Conservation (phyloP, 1,140 invertebrate genomes). For the Nasonia longicornis region DNA sequence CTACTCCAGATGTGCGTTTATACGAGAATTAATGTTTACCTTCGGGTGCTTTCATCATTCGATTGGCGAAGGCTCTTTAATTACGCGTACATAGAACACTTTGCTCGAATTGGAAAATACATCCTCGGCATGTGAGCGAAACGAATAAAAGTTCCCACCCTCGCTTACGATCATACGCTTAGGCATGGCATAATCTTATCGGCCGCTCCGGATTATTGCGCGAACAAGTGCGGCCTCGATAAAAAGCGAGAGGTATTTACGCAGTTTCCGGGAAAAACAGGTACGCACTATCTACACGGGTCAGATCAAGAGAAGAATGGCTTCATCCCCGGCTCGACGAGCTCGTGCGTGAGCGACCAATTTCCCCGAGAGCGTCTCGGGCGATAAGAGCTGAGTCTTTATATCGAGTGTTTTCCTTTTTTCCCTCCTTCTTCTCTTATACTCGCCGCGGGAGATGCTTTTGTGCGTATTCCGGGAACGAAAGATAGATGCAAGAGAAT, state of each 20-base stretch:
- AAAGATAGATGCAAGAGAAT: neutral
- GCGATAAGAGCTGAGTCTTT: neutral
- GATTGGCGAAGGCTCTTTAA: neutral
- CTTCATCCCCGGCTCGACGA: neutral
- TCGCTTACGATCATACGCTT: neutral
- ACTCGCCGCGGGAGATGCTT: neutral
- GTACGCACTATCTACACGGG: neutral
- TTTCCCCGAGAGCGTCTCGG: constrained; percentile 11
- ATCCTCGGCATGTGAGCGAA: no score
- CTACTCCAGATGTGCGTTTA: neutral
- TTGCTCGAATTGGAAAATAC: neutral
- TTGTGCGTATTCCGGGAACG: neutral
- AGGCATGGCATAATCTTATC: neutral
- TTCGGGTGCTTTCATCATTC: no score
- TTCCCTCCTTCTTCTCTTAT: neutral
- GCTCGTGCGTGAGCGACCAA: neutral
- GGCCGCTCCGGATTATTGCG: neutral
- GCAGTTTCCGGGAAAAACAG: neutral
- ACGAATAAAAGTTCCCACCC: neutral
- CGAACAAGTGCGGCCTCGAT: neutral
- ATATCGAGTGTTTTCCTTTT: neutral
- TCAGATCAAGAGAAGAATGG: neutral
- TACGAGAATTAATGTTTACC: neutral
- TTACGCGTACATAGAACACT: neutral
- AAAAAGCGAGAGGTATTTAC: constrained; percentile 7